A percentile compares a stretch with the other conserved stretches of the same genome.
Evolutionary conservation across 2,797 vertebrate species (phyloP).

Genomic region (Amniataba percoides): DNA sequence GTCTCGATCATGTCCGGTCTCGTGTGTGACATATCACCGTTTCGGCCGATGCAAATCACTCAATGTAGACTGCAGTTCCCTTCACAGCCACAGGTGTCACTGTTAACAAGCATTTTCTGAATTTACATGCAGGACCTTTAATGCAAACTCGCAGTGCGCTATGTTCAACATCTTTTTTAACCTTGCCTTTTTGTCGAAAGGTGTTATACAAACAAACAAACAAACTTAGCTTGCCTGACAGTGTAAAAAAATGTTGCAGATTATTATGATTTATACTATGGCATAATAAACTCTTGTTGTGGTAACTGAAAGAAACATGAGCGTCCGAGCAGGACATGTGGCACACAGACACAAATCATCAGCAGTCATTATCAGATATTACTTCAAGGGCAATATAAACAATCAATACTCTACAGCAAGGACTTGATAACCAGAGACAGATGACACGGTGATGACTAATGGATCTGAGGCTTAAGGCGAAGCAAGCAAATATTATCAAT

Average conservation of each 20-base stretch:
- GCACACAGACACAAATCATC: background rate
- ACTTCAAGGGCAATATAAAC: slow-evolving; percentile 11
- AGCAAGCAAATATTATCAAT: slow-evolving; percentile 65
- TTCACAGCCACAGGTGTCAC: too few species aligned
- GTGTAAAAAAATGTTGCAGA: background rate
- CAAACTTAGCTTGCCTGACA: too few species aligned
- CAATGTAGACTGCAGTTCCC: too few species aligned
- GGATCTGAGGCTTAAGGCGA: slow-evolving; percentile 22
- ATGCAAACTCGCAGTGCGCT: too few species aligned
- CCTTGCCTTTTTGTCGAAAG: background rate
- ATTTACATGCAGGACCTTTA: too few species aligned
- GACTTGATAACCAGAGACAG: slow-evolving; percentile 26
- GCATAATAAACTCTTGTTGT: background rate
- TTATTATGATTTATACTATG: background rate
- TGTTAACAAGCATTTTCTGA: too few species aligned
- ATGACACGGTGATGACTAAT: slow-evolving; percentile 51
- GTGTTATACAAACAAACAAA: background rate
- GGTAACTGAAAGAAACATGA: background rate
- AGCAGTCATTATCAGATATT: background rate
- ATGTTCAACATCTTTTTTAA: background rate
- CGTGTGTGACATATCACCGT: too few species aligned
- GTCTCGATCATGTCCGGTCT: too few species aligned
- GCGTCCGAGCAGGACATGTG: background rate
- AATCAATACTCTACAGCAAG: slow-evolving; percentile 15
- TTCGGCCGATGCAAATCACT: too few species aligned